Conservation (phyloP, 2,888 invertebrate genomes). For the Octodonta nipae region DNA sequence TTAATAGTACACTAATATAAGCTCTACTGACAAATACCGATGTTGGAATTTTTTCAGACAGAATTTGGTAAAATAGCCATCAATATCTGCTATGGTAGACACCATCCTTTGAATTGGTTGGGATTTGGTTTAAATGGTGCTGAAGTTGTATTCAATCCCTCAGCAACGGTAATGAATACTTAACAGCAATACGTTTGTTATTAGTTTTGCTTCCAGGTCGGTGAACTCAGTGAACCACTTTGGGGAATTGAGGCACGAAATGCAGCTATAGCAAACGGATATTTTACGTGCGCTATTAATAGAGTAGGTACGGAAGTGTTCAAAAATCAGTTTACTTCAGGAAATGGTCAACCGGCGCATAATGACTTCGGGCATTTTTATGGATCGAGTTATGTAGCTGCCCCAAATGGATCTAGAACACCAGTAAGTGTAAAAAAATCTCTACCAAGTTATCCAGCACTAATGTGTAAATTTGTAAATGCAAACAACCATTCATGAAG, state of each 20-base stretch:
- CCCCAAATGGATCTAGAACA: conserved; percentile 84
- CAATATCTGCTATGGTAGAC: conserved; percentile 95
- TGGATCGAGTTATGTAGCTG: conserved; percentile 86
- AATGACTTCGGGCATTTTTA: conserved; percentile 86
- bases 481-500: no score
- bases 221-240: conserved; percentile 70
- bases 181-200: neutral
- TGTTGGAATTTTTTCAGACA: conserved; percentile 42
- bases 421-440: conserved; percentile 45
- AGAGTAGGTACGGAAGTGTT: conserved; percentile 84
- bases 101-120: conserved; percentile 95
- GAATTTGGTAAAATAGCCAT: conserved; percentile 78
- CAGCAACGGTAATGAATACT: conserved; percentile 64
- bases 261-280: conserved; percentile 91
- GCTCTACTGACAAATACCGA: neutral
- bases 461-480: no score
- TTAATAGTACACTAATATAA: no score
- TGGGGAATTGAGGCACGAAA: conserved; percentile 93
- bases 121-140: conserved; percentile 95
- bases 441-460: neutral
- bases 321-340: conserved; percentile 72
- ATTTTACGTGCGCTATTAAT: conserved; percentile 85
- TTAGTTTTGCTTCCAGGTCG: conserved; percentile 27
- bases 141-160: conserved; percentile 97
- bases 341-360: conserved; percentile 59